These are phyloP conservation scores for Adoxophyes honmai DNA, from an alignment of 1,140 invertebrate species.

Conservation along the genomic window DNA sequence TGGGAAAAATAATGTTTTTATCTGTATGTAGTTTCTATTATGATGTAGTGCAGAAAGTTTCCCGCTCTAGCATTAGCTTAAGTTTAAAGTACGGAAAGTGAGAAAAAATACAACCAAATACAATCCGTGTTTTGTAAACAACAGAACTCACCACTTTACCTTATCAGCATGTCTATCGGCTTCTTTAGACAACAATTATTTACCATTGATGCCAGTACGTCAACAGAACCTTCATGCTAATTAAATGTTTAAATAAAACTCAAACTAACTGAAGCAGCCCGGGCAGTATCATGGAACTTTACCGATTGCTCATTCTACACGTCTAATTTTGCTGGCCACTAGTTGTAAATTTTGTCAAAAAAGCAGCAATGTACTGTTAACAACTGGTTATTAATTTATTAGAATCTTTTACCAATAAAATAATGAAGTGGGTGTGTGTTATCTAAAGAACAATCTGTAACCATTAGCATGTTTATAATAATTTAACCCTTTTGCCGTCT, in stretches of 20 bases:
- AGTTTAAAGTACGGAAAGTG: too few species aligned
- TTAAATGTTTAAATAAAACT: slow-evolving; percentile 36
- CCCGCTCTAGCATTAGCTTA: too few species aligned
- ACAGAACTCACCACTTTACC: too few species aligned
- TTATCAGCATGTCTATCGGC: too few species aligned
- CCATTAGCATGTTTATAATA: not conserved
- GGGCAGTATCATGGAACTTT: slow-evolving; percentile 27
- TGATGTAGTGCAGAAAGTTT: too few species aligned
- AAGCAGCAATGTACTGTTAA: slow-evolving; percentile 22
- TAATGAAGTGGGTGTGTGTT: not conserved
- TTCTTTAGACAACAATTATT: slow-evolving; percentile 9
- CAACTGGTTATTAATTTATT: not conserved
- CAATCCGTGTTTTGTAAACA: too few species aligned
- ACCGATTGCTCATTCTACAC: slow-evolving; percentile 26
- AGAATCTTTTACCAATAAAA: too few species aligned
- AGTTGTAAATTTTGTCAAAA: slow-evolving; percentile 18
- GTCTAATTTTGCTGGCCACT: slow-evolving; percentile 19
- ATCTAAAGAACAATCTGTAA: not conserved
- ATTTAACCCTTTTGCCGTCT: not conserved
- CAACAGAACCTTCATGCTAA: slow-evolving; percentile 39
- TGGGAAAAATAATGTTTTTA: too few species aligned
- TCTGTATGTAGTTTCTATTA: too few species aligned
- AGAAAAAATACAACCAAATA: too few species aligned
- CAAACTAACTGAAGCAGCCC: slow-evolving; percentile 25
- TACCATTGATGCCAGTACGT: slow-evolving; percentile 23